Conservation (phyloP, 2,888 invertebrate species). For the Rhyacophila evoluta region DNA sequence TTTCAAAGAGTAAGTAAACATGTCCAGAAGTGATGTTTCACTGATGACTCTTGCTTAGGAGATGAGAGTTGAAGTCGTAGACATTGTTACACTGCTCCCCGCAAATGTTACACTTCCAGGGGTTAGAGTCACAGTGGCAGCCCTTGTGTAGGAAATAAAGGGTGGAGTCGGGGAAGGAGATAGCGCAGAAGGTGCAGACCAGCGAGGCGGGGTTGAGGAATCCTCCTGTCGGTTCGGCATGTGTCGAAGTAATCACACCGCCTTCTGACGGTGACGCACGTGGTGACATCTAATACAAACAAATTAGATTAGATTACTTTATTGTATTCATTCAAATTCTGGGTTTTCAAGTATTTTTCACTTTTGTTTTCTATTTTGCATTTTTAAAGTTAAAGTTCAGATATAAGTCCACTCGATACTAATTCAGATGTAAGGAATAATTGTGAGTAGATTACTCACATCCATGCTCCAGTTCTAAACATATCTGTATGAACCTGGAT, state of each 20-base stretch:
- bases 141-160: slow-evolving; percentile 98
- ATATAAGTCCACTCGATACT: too few relatives aligned
- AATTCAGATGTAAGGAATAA: too few relatives aligned
- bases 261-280: slow-evolving; percentile 68
- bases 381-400: too few relatives aligned
- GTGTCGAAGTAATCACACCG: slow-evolving; percentile 80
- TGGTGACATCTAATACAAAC: slow-evolving; percentile 61
- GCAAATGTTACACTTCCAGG: slow-evolving; percentile 97
- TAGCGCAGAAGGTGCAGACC: slow-evolving; percentile 92
- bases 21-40: slow-evolving; percentile 61
- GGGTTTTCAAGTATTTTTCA: too few relatives aligned
- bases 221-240: slow-evolving; percentile 72
- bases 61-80: slow-evolving; percentile 97
- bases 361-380: too few relatives aligned
- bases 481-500: too few relatives aligned
- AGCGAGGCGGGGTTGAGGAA: slow-evolving; percentile 70
- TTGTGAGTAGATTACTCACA: too few relatives aligned
- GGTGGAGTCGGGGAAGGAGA: slow-evolving; percentile 95
- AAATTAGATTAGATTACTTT: too few relatives aligned
- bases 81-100: slow-evolving; percentile 95
- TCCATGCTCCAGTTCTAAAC: too few relatives aligned
- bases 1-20: too few relatives aligned
- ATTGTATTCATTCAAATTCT: too few relatives aligned
- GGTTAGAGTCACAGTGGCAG: slow-evolving; percentile 96
- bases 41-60: slow-evolving; percentile 94